Evolutionary conservation across 2,113 vertebrate species (phyloP).

Genomic region (Rhinopomastus cyanomelas): DNA sequence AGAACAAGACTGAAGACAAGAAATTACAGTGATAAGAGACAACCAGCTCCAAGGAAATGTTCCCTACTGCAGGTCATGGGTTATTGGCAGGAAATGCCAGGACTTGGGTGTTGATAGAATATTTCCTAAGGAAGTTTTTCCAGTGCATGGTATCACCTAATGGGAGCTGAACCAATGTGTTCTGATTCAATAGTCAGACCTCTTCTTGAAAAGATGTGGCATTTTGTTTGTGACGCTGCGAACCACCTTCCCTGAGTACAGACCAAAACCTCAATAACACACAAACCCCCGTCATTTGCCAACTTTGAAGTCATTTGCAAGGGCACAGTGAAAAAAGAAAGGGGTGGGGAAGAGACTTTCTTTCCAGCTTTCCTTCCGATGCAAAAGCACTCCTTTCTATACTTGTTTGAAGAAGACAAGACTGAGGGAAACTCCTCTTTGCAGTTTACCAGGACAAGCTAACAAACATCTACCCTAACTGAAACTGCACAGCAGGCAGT

Average conservation of each 20-base stretch:
- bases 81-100: neutral
- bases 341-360: neutral
- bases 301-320: neutral
- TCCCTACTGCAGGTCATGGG: neutral
- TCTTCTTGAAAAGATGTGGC: neutral
- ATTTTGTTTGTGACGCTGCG: neutral
- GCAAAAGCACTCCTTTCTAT: neutral
- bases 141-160: neutral
- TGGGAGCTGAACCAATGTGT: neutral
- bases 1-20: conserved; percentile 25
- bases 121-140: neutral
- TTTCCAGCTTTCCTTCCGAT: neutral
- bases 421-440: neutral
- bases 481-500: neutral
- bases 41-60: neutral
- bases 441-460: neutral
- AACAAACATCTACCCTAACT: neutral
- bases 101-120: neutral
- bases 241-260: fast-evolving
- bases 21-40: neutral
- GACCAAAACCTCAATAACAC: neutral
- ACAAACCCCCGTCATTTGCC: neutral
- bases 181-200: neutral
- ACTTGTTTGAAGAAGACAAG: neutral
- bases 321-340: neutral